phyloP scores from a whole-genome alignment of 2,888 invertebrate genomes.

The Gisinianus flammeolus region DNA sequence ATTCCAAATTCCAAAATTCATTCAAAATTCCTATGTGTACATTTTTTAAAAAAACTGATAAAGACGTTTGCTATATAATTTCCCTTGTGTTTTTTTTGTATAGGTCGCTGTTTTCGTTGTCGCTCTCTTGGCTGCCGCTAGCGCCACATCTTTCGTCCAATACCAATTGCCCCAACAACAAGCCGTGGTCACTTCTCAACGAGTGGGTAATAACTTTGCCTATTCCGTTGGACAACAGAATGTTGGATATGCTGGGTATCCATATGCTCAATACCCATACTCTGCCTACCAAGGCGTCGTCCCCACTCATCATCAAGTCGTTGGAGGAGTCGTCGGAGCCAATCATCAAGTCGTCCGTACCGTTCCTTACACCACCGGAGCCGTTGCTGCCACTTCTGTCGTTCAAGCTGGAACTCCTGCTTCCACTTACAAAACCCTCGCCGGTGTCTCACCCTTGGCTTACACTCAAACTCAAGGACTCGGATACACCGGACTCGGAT shows the following conservation, averaged over 20 bases:
- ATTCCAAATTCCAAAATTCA: background rate
- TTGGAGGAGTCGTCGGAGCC: conserved; percentile 38
- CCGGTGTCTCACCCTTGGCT: conserved; percentile 44
- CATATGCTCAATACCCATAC: background rate
- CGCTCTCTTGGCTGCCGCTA: conserved; percentile 48
- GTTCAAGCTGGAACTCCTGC: conserved; percentile 49
- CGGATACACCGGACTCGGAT: conserved; percentile 16
- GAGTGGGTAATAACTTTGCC: conserved; percentile 53
- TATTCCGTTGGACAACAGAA: conserved; percentile 43
- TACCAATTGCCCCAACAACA: conserved; percentile 24
- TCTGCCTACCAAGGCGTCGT: background rate
- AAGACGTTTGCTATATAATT: background rate
- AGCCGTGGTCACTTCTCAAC: conserved; percentile 46
- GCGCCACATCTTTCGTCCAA: conserved; percentile 42
- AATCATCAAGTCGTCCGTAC: conserved; percentile 17
- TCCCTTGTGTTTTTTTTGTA: no score
- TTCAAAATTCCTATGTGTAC: background rate
- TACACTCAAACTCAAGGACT: background rate
- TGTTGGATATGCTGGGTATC: conserved; percentile 5
- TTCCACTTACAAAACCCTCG: conserved; percentile 47
- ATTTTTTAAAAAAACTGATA: background rate
- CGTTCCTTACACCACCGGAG: conserved; percentile 17
- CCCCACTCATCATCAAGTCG: no score
- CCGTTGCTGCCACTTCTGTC: conserved; percentile 15
- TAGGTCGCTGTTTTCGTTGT: conserved; percentile 51